Percentiles rank a stretch among this genome's conserved stretches.
Evolutionary conservation across 2,888 invertebrate genomes (phyloP).

Genomic region (Zygogramma bicolorata): DNA sequence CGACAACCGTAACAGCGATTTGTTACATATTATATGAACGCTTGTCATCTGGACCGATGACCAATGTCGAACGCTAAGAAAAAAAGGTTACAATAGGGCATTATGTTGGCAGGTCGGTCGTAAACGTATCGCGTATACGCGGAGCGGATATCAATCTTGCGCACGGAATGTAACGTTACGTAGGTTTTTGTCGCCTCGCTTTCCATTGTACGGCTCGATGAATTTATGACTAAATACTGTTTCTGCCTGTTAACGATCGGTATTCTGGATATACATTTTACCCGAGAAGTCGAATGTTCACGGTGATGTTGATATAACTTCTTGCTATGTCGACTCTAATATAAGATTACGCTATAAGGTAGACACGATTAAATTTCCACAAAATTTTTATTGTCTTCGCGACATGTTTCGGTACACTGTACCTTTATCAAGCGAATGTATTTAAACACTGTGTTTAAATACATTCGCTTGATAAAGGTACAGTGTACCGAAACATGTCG

Average conservation of each 20-base stretch:
- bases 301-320: background rate
- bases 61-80: background rate
- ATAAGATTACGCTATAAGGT: too few relatives aligned
- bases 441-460: too few relatives aligned
- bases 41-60: background rate
- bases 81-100: background rate
- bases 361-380: too few relatives aligned
- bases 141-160: background rate
- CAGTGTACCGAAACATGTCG: too few relatives aligned
- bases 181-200: background rate
- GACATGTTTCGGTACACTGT: too few relatives aligned
- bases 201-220: background rate
- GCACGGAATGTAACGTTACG: background rate
- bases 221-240: background rate
- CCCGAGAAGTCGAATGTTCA: background rate
- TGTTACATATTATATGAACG: slow-evolving; percentile 4
- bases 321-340: too few relatives aligned
- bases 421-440: too few relatives aligned
- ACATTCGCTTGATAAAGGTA: too few relatives aligned
- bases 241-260: background rate
- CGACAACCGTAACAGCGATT: background rate
- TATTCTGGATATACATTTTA: background rate
- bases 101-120: slow-evolving; percentile 4
- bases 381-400: too few relatives aligned
- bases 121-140: slow-evolving; percentile 1